Evolutionary conservation across 2,888 invertebrate genomes (phyloP).

Genomic region (Willowsia nigromaculata): DNA sequence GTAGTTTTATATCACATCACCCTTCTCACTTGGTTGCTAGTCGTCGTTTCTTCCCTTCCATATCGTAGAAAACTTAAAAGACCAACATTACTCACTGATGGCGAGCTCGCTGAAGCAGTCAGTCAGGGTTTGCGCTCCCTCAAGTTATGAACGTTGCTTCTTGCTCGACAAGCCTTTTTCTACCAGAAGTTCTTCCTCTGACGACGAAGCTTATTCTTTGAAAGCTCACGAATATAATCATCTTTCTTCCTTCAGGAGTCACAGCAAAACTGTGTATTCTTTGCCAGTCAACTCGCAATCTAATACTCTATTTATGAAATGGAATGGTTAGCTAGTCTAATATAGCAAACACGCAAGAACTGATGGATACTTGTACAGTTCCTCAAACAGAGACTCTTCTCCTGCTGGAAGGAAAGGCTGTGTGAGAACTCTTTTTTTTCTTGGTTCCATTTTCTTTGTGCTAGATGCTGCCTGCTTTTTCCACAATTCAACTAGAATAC

Average conservation of each 20-base stretch:
- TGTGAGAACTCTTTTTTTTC: background rate
- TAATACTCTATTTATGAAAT: background rate
- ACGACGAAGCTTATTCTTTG: too few relatives aligned
- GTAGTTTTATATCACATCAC: slow-evolving; percentile 47
- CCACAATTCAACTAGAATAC: background rate
- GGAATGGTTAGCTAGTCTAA: background rate
- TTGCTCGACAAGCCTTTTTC: slow-evolving; percentile 58
- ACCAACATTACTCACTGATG: slow-evolving; percentile 55
- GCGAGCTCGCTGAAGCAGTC: slow-evolving; percentile 58
- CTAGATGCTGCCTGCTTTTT: background rate
- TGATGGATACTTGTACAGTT: slow-evolving; percentile 25
- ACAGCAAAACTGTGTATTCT: slow-evolving; percentile 33
- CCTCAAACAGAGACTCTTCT: background rate
- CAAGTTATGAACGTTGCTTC: slow-evolving; percentile 66
- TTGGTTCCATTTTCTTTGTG: background rate
- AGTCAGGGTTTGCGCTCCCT: slow-evolving; percentile 70
- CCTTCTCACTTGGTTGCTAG: background rate
- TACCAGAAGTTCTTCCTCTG: background rate
- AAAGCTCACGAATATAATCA: slow-evolving; percentile 56
- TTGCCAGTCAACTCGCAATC: background rate
- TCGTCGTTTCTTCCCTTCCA: background rate
- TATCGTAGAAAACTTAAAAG: slow-evolving; percentile 1
- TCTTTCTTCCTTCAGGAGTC: slow-evolving; percentile 43
- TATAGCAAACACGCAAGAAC: background rate
- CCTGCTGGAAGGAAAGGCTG: background rate